Evolutionary conservation across 2,888 invertebrate species (phyloP), one percentile per base, ranked within the genome.

Genomic region (Loripinus fragilis): DNA sequence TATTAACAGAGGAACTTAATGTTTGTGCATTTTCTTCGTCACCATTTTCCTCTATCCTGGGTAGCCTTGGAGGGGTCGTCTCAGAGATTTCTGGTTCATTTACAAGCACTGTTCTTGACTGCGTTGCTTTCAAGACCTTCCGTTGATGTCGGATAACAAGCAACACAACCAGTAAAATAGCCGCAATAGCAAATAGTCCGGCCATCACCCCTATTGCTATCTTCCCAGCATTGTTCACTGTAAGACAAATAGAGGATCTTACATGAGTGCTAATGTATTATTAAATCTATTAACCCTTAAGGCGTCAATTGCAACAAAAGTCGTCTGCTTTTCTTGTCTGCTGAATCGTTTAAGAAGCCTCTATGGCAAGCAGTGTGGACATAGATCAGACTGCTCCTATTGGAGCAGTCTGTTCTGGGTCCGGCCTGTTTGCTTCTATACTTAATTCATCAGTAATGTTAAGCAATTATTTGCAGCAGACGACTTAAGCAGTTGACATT

Each of bases 191-290:
- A 30, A 75, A 74, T 2, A 85, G 55, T 23, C 73, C 79, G 28
- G 76, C 71, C 78, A 80, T 78, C 23, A 85, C 77, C 17, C 85
- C 82, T 17, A 85, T 71, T 8, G 85, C 80, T 55, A 83, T 81
- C 68, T 79, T 77, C 0, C 79, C 82, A 23, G 82, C 77, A 35
- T 72, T 70, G 71, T 83, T 85, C 60, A 85, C 85, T 85, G 76
- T 15, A 79, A 78, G 42, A 67, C 0, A 70, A 72, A 66, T 65
- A 42, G 7, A 76, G n/a, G n/a, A n/a, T n/a, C n/a, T n/a, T n/a
- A n/a, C n/a, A n/a, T n/a, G n/a, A n/a, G n/a, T n/a, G n/a, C n/a
- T n/a, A n/a, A n/a, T n/a, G n/a, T n/a, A n/a, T n/a, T n/a, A n/a
- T n/a, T n/a, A n/a, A n/a, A n/a, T n/a, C n/a, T n/a, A n/a, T n/a